These are phyloP conservation scores for Crocuta crocuta DNA, from an alignment of 2,113 vertebrate genomes.

Conservation along the genomic window DNA sequence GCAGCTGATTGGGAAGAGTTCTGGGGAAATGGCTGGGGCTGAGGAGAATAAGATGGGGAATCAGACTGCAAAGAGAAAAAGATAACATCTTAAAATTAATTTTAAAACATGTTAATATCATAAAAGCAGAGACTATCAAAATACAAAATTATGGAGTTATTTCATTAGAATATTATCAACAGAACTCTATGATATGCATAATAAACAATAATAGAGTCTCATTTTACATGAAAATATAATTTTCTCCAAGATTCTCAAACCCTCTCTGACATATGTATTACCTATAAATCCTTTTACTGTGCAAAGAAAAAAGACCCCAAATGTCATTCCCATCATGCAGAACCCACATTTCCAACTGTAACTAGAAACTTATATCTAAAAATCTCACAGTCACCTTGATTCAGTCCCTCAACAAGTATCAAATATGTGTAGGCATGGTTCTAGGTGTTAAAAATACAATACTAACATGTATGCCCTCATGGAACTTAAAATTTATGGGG, in stretches of 20 bases:
- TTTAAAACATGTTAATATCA: conserved; percentile 58
- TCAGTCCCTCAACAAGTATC: conserved; percentile 22
- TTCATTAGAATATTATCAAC: conserved; percentile 42
- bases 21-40: conserved; percentile 91
- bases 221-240: conserved; percentile 38
- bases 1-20: conserved; percentile 88
- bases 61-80: conserved; percentile 91
- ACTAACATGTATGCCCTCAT: background rate
- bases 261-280: background rate
- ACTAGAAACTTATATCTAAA: conserved; percentile 1
- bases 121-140: conserved; percentile 51
- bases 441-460: conserved; percentile 46
- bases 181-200: background rate
- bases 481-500: background rate
- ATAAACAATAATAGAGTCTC: conserved; percentile 34
- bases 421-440: background rate
- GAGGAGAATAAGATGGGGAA: conserved; percentile 96
- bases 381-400: conserved; percentile 25
- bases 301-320: background rate
- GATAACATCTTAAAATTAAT: conserved; percentile 79
- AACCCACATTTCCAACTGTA: conserved; percentile 17
- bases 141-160: conserved; percentile 50
- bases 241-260: conserved; percentile 28
- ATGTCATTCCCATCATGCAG: background rate
- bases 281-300: conserved; percentile 8